Conservation (phyloP, 2,888 invertebrate species). For the Oligia fasciuncula region DNA sequence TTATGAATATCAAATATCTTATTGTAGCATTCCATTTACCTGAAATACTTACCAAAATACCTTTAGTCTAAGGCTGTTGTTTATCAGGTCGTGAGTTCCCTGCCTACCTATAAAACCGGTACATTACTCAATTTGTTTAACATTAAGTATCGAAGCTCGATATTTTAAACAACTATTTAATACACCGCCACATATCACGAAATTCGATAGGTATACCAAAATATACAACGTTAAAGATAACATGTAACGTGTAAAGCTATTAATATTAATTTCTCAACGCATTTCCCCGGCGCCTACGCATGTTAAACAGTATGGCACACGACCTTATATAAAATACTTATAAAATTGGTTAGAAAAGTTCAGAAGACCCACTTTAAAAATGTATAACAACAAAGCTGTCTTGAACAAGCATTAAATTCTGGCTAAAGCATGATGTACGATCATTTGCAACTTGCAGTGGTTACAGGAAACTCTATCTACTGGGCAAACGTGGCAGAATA, state of each 20-base stretch:
- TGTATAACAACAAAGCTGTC: background rate
- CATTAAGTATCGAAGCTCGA: constrained; percentile 28
- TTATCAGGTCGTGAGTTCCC: constrained; percentile 27
- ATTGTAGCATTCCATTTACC: constrained; percentile 5
- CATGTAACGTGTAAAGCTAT: constrained; percentile 55
- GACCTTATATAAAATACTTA: constrained; percentile 56
- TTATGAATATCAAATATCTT: background rate
- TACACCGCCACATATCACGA: constrained; percentile 53
- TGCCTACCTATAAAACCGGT: constrained; percentile 19
- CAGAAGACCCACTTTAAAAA: constrained; percentile 45
- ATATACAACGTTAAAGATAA: constrained; percentile 61
- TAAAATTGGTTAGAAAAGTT: constrained; percentile 6
- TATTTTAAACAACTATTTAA: constrained; percentile 55
- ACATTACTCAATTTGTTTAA: constrained; percentile 50
- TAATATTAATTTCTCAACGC: constrained; percentile 66
- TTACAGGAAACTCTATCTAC: background rate
- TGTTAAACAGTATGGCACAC: constrained; percentile 57
- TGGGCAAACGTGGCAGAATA: background rate
- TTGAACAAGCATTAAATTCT: constrained; percentile 4
- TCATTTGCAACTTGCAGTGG: background rate
- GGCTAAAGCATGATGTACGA: background rate
- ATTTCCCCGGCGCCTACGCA: constrained; percentile 66
- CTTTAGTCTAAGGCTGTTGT: background rate
- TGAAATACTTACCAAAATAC: constrained; percentile 24
- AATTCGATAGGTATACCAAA: constrained; percentile 55